Evolutionary conservation across 2,113 vertebrate species (phyloP).

Genomic region (Sprattus sprattus): DNA sequence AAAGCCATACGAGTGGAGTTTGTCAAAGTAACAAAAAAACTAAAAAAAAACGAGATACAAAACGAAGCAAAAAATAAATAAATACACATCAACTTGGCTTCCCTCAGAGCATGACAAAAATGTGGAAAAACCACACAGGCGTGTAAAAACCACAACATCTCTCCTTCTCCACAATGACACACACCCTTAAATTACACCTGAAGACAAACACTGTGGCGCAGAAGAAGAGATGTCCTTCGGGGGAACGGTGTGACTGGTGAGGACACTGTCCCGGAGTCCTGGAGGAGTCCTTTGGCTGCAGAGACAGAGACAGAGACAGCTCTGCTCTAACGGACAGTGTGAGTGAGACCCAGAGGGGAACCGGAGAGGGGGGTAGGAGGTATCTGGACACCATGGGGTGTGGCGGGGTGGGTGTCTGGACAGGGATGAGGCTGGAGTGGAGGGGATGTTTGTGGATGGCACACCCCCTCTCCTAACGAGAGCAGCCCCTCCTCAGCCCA

Average conservation of each 20-base stretch:
- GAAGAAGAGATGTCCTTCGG: not conserved
- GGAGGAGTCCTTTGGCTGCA: conserved; percentile 1
- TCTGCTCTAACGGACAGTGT: not conserved
- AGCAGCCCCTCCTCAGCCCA: too few relatives aligned
- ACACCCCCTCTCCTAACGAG: too few relatives aligned
- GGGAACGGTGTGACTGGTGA: not conserved
- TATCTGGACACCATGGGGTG: not conserved
- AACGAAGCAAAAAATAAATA: conserved; percentile 41
- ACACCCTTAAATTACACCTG: not conserved
- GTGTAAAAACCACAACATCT: not conserved
- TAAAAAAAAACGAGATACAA: conserved; percentile 51
- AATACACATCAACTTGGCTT: conserved; percentile 18
- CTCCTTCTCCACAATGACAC: not conserved
- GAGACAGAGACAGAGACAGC: not conserved
- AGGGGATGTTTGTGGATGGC: not conserved
- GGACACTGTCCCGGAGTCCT: not conserved
- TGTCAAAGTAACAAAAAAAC: conserved; percentile 50
- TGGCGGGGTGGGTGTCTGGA: not conserved
- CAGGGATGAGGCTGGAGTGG: not conserved
- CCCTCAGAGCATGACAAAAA: not conserved
- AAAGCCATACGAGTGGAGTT: conserved; percentile 60
- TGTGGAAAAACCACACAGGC: not conserved
- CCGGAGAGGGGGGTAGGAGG: not conserved
- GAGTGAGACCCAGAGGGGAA: not conserved
- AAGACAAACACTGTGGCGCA: not conserved